A percentile compares a stretch with the other conserved stretches of the same genome.
phyloP scores from a whole-genome alignment of 2,888 invertebrate genomes.

The Cephus pulcher region DNA sequence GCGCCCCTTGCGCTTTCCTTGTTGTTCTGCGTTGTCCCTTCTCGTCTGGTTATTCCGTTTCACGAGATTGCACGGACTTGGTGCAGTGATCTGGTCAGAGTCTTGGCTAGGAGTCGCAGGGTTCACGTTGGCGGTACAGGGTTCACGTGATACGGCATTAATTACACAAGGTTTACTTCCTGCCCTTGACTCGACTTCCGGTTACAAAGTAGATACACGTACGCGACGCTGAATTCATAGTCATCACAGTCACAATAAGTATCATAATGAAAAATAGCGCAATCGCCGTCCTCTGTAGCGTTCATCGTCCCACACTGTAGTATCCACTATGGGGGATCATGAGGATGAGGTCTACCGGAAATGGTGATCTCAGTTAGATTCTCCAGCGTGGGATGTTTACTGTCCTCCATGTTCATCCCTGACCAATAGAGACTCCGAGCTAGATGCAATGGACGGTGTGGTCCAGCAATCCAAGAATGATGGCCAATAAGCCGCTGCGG shows the following conservation, averaged over 20 bases:
- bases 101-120: background rate
- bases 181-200: background rate
- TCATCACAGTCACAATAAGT: background rate
- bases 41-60: conserved; percentile 1
- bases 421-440: conserved; percentile 53
- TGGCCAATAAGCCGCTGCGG: conserved; percentile 60
- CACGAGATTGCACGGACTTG: background rate
- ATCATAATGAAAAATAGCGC: background rate
- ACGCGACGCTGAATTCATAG: background rate
- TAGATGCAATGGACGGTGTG: conserved; percentile 53
- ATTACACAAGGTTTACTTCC: background rate
- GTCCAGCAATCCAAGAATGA: conserved; percentile 63
- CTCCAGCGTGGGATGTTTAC: conserved; percentile 16
- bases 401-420: conserved; percentile 54
- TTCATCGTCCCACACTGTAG: background rate
- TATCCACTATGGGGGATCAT: background rate
- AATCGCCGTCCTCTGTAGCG: background rate
- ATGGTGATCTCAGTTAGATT: background rate
- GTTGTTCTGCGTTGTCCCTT: background rate
- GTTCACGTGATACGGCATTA: background rate
- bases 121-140: background rate
- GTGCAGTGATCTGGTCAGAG: background rate
- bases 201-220: background rate
- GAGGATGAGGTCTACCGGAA: background rate
- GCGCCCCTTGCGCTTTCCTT: background rate